phyloP scores from a whole-genome alignment of 2,113 vertebrate genomes.

The Mormyrus lacerda region DNA sequence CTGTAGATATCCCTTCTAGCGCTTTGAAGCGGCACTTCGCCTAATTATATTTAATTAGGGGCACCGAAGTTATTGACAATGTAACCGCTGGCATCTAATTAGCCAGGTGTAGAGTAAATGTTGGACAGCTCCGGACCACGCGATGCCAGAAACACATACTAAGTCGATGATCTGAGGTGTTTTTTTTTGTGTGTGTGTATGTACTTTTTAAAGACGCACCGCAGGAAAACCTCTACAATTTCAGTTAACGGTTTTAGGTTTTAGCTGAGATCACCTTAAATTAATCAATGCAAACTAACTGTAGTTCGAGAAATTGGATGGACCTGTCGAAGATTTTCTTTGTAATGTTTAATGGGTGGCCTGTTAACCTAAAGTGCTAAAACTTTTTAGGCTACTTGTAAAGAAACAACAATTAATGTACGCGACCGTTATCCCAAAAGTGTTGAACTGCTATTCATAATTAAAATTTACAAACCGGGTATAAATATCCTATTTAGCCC shows the following conservation, averaged over 20 bases:
- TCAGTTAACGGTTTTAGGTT: neutral
- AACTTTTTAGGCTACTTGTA: neutral
- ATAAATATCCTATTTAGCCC: neutral
- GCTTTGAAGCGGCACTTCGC: neutral
- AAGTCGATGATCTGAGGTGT: neutral
- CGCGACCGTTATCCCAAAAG: neutral
- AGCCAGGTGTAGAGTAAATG: conserved; percentile 12
- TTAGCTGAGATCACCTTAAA: neutral
- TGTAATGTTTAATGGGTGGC: neutral
- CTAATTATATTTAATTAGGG: conserved; percentile 17
- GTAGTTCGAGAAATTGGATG: neutral
- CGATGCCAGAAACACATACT: neutral
- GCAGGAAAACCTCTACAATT: neutral
- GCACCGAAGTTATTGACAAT: conserved; percentile 2
- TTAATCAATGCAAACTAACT: neutral
- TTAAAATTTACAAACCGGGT: neutral
- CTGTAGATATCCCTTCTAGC: neutral
- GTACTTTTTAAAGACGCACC: neutral
- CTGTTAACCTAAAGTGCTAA: neutral
- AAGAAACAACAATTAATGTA: neutral
- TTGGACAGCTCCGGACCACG: conserved; percentile 2
- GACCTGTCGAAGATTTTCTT: neutral
- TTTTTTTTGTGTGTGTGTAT: neutral
- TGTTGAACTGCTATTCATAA: neutral
- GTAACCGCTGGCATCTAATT: conserved; percentile 17